A percentile compares a stretch with the other conserved stretches of the same genome.
Conservation (phyloP, 2,888 invertebrate species). For the Drosophila siamana region DNA sequence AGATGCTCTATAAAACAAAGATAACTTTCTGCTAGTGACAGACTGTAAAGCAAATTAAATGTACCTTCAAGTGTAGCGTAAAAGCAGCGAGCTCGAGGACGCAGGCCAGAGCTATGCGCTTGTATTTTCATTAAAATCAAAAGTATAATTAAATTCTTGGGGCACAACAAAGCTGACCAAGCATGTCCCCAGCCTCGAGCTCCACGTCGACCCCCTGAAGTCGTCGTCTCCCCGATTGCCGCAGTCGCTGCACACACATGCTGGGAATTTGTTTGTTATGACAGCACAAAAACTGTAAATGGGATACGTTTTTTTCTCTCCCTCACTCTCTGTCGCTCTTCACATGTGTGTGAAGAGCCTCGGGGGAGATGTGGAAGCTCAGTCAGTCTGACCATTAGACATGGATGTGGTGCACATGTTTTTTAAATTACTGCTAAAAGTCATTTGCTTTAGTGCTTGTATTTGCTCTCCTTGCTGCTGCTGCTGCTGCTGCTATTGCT, state of each 20-base stretch:
- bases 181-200: constrained; percentile 14
- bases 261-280: constrained; percentile 74
- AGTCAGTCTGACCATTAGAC: constrained; percentile 49
- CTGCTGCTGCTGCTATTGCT: too few species aligned
- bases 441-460: constrained; percentile 45
- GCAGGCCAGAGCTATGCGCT: constrained; percentile 26
- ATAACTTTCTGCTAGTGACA: neutral
- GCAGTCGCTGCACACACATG: constrained; percentile 53
- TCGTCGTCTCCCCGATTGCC: neutral
- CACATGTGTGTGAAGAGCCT: constrained; percentile 41
- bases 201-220: neutral
- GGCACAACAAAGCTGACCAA: constrained; percentile 48
- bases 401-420: constrained; percentile 39
- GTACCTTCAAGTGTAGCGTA: constrained; percentile 21
- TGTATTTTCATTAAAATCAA: constrained; percentile 73
- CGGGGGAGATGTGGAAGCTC: constrained; percentile 14
- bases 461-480: neutral
- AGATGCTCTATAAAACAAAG: neutral
- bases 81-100: constrained; percentile 5
- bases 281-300: constrained; percentile 62
- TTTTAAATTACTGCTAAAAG: constrained; percentile 49
- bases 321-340: neutral
- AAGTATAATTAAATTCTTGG: constrained; percentile 75
- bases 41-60: neutral
- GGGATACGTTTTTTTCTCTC: constrained; percentile 32